Base-by-base conservation (phyloP, 1,140 invertebrate species). In the Copidosoma floridanum region DNA sequence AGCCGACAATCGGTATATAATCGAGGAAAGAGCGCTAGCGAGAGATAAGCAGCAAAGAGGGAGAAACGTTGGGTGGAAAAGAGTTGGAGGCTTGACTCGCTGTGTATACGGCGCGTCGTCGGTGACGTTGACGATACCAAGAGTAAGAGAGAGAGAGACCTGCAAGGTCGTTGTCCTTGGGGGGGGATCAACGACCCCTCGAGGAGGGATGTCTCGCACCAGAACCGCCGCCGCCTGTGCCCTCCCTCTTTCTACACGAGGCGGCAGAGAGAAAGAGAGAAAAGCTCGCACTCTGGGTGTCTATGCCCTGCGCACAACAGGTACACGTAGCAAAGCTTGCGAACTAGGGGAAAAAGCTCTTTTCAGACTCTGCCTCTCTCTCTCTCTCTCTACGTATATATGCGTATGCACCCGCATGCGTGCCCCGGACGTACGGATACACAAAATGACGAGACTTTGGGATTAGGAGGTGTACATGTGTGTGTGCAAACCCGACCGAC, bases 141-240 rank as follows among this genome's bases (percentile, higher is more conserved):
- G n/a, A n/a, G n/a, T n/a, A 50, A 18, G 38, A 61, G 46, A 54
- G 51, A 52, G 55, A 43, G 32, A 51, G 57, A 59, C 53, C 14
- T 71, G 72, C 78, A 79, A 79, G 78, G 77, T 79, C 78, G n/a
- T n/a, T n/a, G 76, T 79, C 79, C 77, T 80, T 77, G 76, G 79
- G 79, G 75, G 77, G 77, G 76, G 78, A 78, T 80, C 77, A 80
- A 80, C 77, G 78, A 79, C 74, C 78, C 77, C 71, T 75, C 71
- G 75, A 77, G 71, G 74, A 79, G 76, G 76, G 78, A 77, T 80
- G 78, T 62, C 71, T 64, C 59, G 43, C 24, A 10, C 16, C 40
- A n/a, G n/a, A n/a, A n/a, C n/a, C n/a, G n/a, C n/a, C n/a, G n/a
- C 43, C 32, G 14, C 23, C 16, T 14, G 50, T 23, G 24, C 46